Conservation (phyloP, 2,888 invertebrate genomes). For the Drosophila borealis region DNA sequence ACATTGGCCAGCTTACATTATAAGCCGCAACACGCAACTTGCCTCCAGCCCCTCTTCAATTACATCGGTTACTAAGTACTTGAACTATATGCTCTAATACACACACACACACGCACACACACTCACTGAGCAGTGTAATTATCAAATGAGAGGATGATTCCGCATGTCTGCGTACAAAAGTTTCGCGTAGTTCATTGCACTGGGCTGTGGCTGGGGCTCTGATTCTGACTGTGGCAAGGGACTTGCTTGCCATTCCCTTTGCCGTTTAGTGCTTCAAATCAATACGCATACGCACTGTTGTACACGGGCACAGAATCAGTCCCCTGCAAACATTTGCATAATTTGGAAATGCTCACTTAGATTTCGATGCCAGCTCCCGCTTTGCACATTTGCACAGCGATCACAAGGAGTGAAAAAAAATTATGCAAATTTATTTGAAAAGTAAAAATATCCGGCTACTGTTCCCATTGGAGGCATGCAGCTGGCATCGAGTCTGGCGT, state of each 20-base stretch:
- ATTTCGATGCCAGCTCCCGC: conserved; percentile 43
- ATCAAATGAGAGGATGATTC: conserved; percentile 27
- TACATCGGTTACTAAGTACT: conserved; percentile 18
- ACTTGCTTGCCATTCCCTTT: not conserved
- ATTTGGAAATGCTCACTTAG: conserved; percentile 71
- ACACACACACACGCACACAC: not conserved
- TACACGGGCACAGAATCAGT: conserved; percentile 33
- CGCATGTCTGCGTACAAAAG: conserved; percentile 29
- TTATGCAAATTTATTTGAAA: conserved; percentile 67
- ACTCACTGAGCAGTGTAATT: conserved; percentile 17
- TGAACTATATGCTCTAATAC: not conserved
- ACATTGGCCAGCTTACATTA: conserved; percentile 23
- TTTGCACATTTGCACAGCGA: conserved; percentile 39
- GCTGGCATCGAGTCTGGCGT: conserved; percentile 4
- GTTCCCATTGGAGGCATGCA: conserved; percentile 35
- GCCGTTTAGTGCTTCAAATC: conserved; percentile 40
- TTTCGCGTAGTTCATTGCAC: conserved; percentile 39
- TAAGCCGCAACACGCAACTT: conserved; percentile 12
- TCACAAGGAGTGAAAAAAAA: conserved; percentile 15
- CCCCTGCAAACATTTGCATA: conserved; percentile 69
- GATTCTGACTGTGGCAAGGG: not conserved
- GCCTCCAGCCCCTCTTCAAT: conserved; percentile 2
- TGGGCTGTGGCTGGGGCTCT: not conserved
- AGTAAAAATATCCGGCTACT: conserved; percentile 44
- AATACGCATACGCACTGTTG: conserved; percentile 70